These are phyloP conservation scores for Meandrina meandrites DNA, from an alignment of 92 coral and sea anemone genomes.

Conservation along the genomic window DNA sequence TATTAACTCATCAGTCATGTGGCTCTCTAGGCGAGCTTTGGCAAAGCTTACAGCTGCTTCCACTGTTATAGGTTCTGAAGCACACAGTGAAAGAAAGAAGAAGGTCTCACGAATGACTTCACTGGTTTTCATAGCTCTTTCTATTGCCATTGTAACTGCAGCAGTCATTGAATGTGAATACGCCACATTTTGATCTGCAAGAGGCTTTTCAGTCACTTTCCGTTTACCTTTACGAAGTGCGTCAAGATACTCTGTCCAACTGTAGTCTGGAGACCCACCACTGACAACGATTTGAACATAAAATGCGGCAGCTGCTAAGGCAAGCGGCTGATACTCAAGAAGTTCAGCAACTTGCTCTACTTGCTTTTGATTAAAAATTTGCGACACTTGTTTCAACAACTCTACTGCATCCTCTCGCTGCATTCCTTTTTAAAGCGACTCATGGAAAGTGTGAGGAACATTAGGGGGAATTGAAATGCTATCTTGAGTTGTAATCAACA, in stretches of 20 bases:
- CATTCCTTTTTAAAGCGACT: constrained; percentile 33
- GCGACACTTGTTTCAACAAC: constrained; percentile 38
- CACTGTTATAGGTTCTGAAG: constrained; percentile 27
- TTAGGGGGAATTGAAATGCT: neutral
- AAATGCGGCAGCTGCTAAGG: constrained; percentile 41
- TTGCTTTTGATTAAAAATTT: neutral
- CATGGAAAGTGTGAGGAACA: neutral
- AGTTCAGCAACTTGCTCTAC: constrained; percentile 37
- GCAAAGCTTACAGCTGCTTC: constrained; percentile 23
- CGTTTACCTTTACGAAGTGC: constrained; percentile 26
- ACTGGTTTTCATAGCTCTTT: constrained; percentile 12
- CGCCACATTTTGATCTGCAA: constrained; percentile 14
- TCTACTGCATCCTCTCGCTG: constrained; percentile 23
- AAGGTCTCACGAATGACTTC: constrained; percentile 24
- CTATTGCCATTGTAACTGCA: constrained; percentile 48
- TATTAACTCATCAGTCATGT: constrained; percentile 12
- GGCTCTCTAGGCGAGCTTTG: neutral
- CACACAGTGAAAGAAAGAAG: constrained; percentile 32
- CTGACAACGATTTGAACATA: neutral
- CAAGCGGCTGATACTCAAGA: constrained; percentile 46
- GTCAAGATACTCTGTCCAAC: constrained; percentile 44
- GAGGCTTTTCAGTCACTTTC: constrained; percentile 29
- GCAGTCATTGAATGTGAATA: constrained; percentile 37
- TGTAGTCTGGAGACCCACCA: neutral
- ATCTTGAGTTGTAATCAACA: constrained; percentile 44